These are phyloP conservation scores for Polymixis flavicincta DNA, from an alignment of 2,888 invertebrate genomes.

Conservation along the genomic window DNA sequence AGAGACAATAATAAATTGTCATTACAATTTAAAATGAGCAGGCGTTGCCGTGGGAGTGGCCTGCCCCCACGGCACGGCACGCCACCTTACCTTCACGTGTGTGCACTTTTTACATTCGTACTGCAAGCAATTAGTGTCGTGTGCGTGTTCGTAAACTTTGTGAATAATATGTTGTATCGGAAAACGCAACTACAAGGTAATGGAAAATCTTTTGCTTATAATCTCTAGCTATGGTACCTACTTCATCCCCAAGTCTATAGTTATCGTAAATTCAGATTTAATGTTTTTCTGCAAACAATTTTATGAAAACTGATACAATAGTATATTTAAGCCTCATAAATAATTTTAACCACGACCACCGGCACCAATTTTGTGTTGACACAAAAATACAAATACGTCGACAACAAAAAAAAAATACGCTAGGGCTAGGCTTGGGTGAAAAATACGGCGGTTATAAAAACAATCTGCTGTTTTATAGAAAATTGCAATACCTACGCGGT, in stretches of 20 bases:
- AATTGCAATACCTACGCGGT: too few species aligned
- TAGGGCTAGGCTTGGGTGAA: too few species aligned
- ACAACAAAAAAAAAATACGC: too few species aligned
- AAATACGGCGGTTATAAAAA: too few species aligned
- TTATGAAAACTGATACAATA: background rate
- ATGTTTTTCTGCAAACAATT: background rate
- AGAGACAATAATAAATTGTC: conserved; percentile 91
- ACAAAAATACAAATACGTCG: too few species aligned
- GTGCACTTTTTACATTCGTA: conserved; percentile 84
- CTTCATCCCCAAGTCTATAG: too few species aligned
- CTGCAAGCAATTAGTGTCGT: conserved; percentile 81
- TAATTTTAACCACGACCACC: too few species aligned
- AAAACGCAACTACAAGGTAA: conserved; percentile 41
- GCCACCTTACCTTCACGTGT: conserved; percentile 83
- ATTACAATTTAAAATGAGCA: conserved; percentile 91
- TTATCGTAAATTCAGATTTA: background rate
- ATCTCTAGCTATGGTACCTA: background rate
- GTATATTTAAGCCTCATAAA: too few species aligned
- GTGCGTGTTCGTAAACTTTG: conserved; percentile 68
- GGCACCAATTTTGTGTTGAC: too few species aligned
- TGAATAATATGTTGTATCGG: conserved; percentile 65
- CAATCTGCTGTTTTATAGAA: too few species aligned
- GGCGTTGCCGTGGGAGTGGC: conserved; percentile 89
- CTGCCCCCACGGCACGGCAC: conserved; percentile 79
- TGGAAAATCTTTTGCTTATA: conserved; percentile 37